phyloP scores from a whole-genome alignment of 2,888 invertebrate genomes.

The Agrochola macilenta region DNA sequence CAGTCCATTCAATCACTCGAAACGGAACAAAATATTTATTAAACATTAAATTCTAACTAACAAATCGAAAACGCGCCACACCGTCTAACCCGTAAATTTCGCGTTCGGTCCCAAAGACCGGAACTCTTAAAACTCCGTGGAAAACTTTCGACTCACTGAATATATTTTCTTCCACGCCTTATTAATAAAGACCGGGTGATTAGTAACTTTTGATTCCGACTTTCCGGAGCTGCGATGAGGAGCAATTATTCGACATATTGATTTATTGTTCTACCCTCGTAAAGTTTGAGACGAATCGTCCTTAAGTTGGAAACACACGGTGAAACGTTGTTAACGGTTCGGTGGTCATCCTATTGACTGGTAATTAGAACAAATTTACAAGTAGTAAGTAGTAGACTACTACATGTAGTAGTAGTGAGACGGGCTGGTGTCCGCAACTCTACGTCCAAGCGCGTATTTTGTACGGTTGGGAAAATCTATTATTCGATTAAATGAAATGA shows the following conservation, averaged over 20 bases:
- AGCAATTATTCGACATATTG: slow-evolving; percentile 90
- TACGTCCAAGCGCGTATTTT: neutral
- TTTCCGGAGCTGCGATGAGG: slow-evolving; percentile 81
- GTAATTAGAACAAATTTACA: neutral
- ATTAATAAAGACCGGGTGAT: slow-evolving; percentile 87
- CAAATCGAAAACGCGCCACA: slow-evolving; percentile 56
- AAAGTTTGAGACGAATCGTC: slow-evolving; percentile 78
- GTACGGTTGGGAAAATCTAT: neutral
- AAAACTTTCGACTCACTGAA: slow-evolving; percentile 71
- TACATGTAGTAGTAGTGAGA: neutral
- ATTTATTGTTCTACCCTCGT: slow-evolving; percentile 85
- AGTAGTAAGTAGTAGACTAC: neutral
- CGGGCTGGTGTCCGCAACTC: neutral
- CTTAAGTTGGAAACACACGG: slow-evolving; percentile 62
- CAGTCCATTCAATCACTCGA: slow-evolving; percentile 55
- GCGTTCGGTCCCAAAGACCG: slow-evolving; percentile 60
- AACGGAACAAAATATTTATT: slow-evolving; percentile 62
- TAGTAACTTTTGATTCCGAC: slow-evolving; percentile 88
- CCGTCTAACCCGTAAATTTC: slow-evolving; percentile 66
- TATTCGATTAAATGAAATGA: too few species aligned
- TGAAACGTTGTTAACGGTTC: slow-evolving; percentile 7
- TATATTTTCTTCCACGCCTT: slow-evolving; percentile 77
- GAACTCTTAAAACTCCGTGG: slow-evolving; percentile 71
- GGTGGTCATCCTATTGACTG: neutral
- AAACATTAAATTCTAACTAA: slow-evolving; percentile 60